Percentiles rank a stretch among this genome's conserved stretches.
Conservation (phyloP, 2,888 invertebrate genomes). For the Monopis laevigella region DNA sequence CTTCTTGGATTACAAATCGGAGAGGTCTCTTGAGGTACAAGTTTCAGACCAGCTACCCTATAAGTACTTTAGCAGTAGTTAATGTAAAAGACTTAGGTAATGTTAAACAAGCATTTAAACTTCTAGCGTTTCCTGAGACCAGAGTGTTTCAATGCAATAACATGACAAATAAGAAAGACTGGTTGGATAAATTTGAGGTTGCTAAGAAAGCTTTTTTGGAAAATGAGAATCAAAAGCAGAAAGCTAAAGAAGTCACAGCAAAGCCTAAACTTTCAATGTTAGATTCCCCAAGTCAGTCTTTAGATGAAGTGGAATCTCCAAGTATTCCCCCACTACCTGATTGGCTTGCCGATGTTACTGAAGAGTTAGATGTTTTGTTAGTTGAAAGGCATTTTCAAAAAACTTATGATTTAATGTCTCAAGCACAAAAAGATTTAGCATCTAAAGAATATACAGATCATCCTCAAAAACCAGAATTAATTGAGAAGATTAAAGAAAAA, state of each 20-base stretch:
- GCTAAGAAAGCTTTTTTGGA: conserved; percentile 84
- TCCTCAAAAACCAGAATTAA: conserved; percentile 44
- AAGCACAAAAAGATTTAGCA: conserved; percentile 47
- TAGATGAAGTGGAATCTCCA: conserved; percentile 51
- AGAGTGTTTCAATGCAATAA: conserved; percentile 91
- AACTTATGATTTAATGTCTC: conserved; percentile 82
- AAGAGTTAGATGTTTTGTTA: conserved; percentile 93
- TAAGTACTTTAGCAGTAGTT: conserved; percentile 91
- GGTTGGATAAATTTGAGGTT: conserved; percentile 92
- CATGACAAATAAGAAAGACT: conserved; percentile 84
- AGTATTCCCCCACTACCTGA: conserved; percentile 70
- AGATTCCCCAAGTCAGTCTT: conserved; percentile 57
- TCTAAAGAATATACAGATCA: conserved; percentile 47
- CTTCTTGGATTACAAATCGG: conserved; percentile 79
- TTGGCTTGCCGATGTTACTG: conserved; percentile 91
- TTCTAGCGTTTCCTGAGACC: conserved; percentile 93
- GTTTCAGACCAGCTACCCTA: conserved; percentile 84
- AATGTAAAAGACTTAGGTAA: conserved; percentile 92
- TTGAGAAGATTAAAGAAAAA: conserved; percentile 73
- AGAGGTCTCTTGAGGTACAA: conserved; percentile 84
- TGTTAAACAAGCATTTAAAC: conserved; percentile 92
- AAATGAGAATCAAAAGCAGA: conserved; percentile 68
- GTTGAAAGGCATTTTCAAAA: conserved; percentile 97
- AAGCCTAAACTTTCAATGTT: conserved; percentile 46
- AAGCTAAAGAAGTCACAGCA: conserved; percentile 50